Evolutionary conservation across 2,113 vertebrate species (phyloP).

Genomic region (Phalacrocorax pelagicus): DNA sequence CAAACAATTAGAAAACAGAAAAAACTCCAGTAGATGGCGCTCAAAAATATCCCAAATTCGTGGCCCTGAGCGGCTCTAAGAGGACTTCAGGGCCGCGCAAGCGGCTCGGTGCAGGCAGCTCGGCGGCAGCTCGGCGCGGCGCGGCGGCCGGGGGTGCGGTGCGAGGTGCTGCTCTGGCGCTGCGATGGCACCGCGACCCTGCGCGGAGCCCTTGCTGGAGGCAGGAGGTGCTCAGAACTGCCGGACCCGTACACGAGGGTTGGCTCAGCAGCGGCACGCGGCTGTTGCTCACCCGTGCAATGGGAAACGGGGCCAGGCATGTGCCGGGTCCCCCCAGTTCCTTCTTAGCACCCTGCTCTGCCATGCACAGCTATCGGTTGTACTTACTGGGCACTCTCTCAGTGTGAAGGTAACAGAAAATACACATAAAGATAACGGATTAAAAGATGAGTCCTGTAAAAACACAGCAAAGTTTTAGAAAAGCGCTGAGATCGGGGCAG

Average conservation of each 20-base stretch:
- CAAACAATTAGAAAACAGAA: background rate
- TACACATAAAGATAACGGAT: background rate
- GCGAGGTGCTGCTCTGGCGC: background rate
- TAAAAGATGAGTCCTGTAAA: background rate
- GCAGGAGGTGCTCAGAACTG: background rate
- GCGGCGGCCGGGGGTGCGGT: accelerated
- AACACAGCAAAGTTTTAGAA: background rate
- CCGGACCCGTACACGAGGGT: accelerated
- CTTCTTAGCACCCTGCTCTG: background rate
- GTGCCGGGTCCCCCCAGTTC: background rate
- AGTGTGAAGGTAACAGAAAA: background rate
- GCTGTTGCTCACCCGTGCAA: background rate
- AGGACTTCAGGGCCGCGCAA: accelerated
- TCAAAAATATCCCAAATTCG: conserved; percentile 14
- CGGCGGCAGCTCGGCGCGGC: background rate
- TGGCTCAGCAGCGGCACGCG: background rate
- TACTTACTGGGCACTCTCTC: background rate
- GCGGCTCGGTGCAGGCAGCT: background rate
- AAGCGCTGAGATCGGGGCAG: background rate
- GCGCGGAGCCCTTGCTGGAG: background rate
- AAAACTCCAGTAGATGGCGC: conserved; percentile 53
- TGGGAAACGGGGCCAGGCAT: accelerated
- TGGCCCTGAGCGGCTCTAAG: background rate
- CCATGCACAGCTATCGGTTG: background rate
- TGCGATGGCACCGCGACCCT: accelerated